Evolutionary conservation across 2,888 invertebrate genomes (phyloP), one percentile per base, ranked within the genome.

Genomic region (Trichogramma evanescens): DNA sequence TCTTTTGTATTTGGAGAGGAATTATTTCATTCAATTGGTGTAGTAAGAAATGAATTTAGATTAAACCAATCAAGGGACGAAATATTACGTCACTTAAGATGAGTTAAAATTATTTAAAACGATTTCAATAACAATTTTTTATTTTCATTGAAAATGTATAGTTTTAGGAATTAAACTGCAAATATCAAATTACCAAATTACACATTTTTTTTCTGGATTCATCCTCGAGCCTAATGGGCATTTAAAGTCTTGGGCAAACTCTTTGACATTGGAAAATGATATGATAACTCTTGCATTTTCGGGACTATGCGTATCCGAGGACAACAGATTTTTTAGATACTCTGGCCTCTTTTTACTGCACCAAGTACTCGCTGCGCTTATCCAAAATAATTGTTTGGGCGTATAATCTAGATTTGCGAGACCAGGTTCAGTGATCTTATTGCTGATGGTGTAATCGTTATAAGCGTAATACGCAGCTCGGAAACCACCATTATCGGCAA

Each of bases 401-500:
- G 67, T 64, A 57, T 70, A 71, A 6, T 69, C 63, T 38, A 76
- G 65, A 45, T 69, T 71, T 6, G 76, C 76, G 8, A 76, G 68
- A 56, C 52, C 26, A 5, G 59, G 46, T 63, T 73, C 71, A 7
- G 55, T 45, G 54, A 68, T 68, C 46, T 67, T 62, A 39, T 63
- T 52, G 51, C 66, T 56, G 26, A 61, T 57, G 1, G 68, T 66
- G 73, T 74, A 76, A 41, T 66, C 64, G 54, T 72, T 68, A 64
- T 78, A 79, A 7, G 78, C 79, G 66, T 70, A 66, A 68, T 81
- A 82, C 0, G 81, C 80, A 68, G 80, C 78, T 69, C 80, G 82
- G 52, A 81, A 69, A 1, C 82, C 82, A 5, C 80, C 62, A 43
- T 54, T 64, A 10, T 62, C 62, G 5, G 62, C 64, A 8, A 64